Evolutionary conservation across 2,888 invertebrate species (phyloP).

Genomic region (Trichopoda pennipes): DNA sequence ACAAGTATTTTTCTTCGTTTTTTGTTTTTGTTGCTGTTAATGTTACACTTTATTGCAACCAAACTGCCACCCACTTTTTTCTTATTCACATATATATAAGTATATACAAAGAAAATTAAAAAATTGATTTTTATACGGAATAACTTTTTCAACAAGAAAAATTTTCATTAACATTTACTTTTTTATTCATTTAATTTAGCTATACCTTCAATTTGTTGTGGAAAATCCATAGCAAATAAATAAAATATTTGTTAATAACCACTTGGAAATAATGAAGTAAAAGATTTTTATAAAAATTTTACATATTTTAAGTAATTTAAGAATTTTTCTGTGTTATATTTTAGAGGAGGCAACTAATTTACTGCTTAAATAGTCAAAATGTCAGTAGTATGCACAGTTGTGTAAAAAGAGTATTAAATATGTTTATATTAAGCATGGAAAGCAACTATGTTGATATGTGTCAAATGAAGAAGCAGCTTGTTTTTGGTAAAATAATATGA

Average conservation of each 20-base stretch:
- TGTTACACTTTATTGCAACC: slow-evolving; percentile 42
- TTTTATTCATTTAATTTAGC: background rate
- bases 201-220: slow-evolving; percentile 78
- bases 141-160: slow-evolving; percentile 15
- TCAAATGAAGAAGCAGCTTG: slow-evolving; percentile 28
- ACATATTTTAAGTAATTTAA: slow-evolving; percentile 61
- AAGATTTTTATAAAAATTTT: slow-evolving; percentile 41
- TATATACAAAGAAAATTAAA: slow-evolving; percentile 57
- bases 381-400: slow-evolving; percentile 47
- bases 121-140: slow-evolving; percentile 64
- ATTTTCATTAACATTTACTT: slow-evolving; percentile 1
- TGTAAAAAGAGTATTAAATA: background rate
- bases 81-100: slow-evolving; percentile 37
- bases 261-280: slow-evolving; percentile 33
- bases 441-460: slow-evolving; percentile 12
- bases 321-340: slow-evolving; percentile 43
- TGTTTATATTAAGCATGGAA: background rate
- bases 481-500: background rate
- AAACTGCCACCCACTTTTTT: slow-evolving; percentile 60
- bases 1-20: slow-evolving; percentile 36
- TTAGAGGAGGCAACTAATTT: slow-evolving; percentile 47
- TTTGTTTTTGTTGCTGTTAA: slow-evolving; percentile 39
- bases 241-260: slow-evolving; percentile 14
- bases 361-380: slow-evolving; percentile 17
- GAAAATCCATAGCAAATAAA: slow-evolving; percentile 76